A percentile compares a stretch with the other conserved stretches of the same genome.
Evolutionary conservation across 2,797 vertebrate genomes (phyloP).

Genomic region (Centroberyx gerrardi): DNA sequence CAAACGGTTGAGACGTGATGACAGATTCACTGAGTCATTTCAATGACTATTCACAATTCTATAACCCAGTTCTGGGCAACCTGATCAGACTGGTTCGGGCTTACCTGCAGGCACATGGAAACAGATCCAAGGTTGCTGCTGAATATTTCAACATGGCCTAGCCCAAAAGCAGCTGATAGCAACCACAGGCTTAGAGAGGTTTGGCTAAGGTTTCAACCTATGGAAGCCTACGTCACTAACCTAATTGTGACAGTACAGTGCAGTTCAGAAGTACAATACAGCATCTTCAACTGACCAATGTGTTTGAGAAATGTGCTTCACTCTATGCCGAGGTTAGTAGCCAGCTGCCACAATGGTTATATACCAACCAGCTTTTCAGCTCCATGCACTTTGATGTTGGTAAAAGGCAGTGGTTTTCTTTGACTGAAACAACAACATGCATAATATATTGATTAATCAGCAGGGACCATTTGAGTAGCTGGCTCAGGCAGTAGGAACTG

Average conservation of each 20-base stretch:
- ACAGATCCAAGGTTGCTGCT: constrained; percentile 44
- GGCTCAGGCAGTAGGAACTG: not conserved
- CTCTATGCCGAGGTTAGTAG: not conserved
- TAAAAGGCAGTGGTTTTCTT: not conserved
- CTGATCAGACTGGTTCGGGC: constrained; percentile 50
- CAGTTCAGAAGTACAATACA: not conserved
- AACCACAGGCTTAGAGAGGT: constrained; percentile 1
- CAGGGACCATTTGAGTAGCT: not conserved
- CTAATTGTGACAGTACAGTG: not conserved
- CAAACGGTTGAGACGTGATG: constrained; percentile 13
- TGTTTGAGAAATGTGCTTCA: not conserved
- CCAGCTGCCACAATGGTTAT: not conserved
- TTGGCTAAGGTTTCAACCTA: constrained; percentile 48
- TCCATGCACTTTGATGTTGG: not conserved
- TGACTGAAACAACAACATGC: not conserved
- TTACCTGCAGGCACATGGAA: constrained; percentile 52
- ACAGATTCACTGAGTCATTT: constrained; percentile 18
- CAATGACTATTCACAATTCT: constrained; percentile 20
- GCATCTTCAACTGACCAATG: not conserved
- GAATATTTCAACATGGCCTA: constrained; percentile 66
- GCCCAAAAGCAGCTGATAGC: constrained; percentile 44
- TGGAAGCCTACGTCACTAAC: not conserved
- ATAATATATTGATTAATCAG: not conserved
- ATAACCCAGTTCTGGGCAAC: constrained; percentile 51
- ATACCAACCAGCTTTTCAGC: not conserved